phyloP scores from a whole-genome alignment of 2,888 invertebrate genomes.

The Metellina segmentata region DNA sequence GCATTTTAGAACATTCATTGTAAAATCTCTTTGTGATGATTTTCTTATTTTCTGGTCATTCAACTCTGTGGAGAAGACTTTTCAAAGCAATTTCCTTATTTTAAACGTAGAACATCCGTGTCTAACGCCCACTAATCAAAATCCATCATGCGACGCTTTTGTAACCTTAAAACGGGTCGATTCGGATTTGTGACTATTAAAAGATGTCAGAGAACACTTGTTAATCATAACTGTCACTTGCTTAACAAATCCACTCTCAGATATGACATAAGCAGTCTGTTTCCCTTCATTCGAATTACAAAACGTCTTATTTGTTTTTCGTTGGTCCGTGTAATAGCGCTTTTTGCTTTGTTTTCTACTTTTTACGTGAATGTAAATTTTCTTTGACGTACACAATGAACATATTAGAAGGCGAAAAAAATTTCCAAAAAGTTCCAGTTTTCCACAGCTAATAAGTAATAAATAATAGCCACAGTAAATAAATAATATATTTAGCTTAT shows the following conservation, averaged over 20 bases:
- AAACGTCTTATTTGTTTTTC: too few relatives aligned
- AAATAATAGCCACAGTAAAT: too few relatives aligned
- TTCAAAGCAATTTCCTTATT: slow-evolving; percentile 5
- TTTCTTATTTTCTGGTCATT: slow-evolving; percentile 22
- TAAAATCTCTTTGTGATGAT: background rate
- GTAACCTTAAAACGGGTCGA: background rate
- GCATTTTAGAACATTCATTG: background rate
- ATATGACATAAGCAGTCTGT: background rate
- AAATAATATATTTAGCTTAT: too few relatives aligned
- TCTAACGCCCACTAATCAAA: slow-evolving; percentile 18
- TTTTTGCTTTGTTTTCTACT: too few relatives aligned
- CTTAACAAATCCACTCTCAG: background rate
- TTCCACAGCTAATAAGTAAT: too few relatives aligned
- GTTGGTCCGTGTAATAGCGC: too few relatives aligned
- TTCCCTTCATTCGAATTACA: too few relatives aligned
- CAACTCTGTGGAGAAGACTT: background rate
- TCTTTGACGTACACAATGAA: too few relatives aligned
- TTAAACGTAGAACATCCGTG: background rate
- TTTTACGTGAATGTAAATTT: too few relatives aligned
- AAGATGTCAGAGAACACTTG: slow-evolving; percentile 10
- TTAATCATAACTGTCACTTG: background rate
- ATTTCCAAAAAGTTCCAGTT: too few relatives aligned
- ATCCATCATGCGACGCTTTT: slow-evolving; percentile 5
- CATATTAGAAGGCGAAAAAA: too few relatives aligned
- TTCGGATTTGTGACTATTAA: slow-evolving; percentile 20